Evolutionary conservation across 2,888 invertebrate species (phyloP).

Genomic region (Mythimna lalbum): DNA sequence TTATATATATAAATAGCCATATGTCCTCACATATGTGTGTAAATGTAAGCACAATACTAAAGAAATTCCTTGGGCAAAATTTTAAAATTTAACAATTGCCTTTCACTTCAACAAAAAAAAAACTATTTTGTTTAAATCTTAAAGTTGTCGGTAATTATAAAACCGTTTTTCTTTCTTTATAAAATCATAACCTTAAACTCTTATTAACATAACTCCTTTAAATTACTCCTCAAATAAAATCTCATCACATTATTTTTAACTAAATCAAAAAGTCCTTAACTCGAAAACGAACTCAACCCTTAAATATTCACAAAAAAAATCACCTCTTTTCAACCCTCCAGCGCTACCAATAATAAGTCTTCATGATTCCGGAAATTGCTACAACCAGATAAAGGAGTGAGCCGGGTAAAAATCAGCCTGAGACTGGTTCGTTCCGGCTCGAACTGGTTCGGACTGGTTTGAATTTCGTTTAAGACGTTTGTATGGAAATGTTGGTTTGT

Average conservation of each 20-base stretch:
- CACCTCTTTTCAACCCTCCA: constrained; percentile 36
- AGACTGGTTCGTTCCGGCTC: constrained; percentile 52
- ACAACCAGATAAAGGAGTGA: constrained; percentile 62
- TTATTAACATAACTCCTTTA: background rate
- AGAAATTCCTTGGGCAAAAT: background rate
- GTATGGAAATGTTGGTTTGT: constrained; percentile 38
- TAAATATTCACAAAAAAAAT: constrained; percentile 26
- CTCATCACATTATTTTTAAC: constrained; percentile 21
- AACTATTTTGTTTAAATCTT: background rate
- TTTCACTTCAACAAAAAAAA: background rate
- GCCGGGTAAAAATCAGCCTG: constrained; percentile 57
- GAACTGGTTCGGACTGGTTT: constrained; percentile 34
- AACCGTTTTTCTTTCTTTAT: background rate
- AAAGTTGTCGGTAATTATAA: background rate
- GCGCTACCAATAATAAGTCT: constrained; percentile 61
- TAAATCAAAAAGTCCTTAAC: constrained; percentile 25
- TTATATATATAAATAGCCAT: no score
- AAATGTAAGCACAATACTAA: background rate
- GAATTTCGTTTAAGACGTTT: constrained; percentile 42
- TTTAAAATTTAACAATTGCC: background rate
- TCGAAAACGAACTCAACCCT: constrained; percentile 24
- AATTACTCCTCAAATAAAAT: constrained; percentile 19
- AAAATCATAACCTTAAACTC: background rate
- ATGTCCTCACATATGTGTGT: no score
- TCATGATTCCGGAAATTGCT: constrained; percentile 62